Evolutionary conservation across 2,113 vertebrate genomes (phyloP), one percentile per base, ranked within the genome.

Genomic region (Engraulis encrasicolus): DNA sequence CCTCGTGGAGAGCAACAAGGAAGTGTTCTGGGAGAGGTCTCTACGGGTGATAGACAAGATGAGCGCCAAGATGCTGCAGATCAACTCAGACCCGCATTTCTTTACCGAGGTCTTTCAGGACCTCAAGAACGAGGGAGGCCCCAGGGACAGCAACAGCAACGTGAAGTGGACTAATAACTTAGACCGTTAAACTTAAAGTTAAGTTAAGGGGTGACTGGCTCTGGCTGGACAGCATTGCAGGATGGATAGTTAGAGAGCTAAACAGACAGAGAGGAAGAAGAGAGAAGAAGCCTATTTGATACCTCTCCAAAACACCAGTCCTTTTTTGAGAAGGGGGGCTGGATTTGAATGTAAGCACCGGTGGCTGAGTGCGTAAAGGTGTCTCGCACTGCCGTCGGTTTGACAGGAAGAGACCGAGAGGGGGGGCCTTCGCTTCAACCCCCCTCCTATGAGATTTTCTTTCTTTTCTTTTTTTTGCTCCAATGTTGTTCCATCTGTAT

Each of bases 91-190:
- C 86, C 97, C 97, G 18, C 97, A 97, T 86, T 98, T 96, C 95
- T 98, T 97, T 95, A 97, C 97, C 40, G 96, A 98, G 93, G 96
- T 98, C 86, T 98, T 98, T 91, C 97, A 97, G 91, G 97, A 98
- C 93, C 96, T 98, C 90, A 97, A 98, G 93, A 97, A 95, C 87
- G 96, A 98, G 90, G 96, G 96, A 50, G 96, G 96, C 87, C 91
- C 81, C 48, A 87, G 85, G 0, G 95, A 95, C 83, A 92, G 82
- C 83, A n/a, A n/a, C n/a, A n/a, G n/a, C n/a, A 93, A 91, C 86
- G 92, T 91, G 80, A 96, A 95, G 89, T 95, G 95, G 93, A 96
- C 95, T 88, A 95, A 95, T 88, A 96, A 95, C 88, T 90, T 97
- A 92, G 97, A 98, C 91, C 97, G 97, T 81, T 98, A 96, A n/a